Conservation (phyloP, 2,888 invertebrate genomes). For the Nomada fabriciana region DNA sequence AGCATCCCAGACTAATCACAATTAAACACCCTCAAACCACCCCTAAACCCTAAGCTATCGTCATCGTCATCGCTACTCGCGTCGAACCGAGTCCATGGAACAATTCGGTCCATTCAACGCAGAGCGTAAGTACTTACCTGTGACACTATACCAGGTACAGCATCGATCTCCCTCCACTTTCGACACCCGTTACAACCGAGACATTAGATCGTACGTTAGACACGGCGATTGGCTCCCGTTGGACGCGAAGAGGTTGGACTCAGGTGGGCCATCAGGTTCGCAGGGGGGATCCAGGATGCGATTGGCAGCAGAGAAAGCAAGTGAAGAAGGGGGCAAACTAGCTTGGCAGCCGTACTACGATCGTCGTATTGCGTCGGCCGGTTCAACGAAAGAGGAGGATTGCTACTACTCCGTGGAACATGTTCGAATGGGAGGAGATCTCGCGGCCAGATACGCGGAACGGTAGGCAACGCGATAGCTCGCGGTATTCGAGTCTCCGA, state of each 20-base stretch:
- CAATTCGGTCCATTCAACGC: not conserved
- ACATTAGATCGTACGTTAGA: slow-evolving; percentile 82
- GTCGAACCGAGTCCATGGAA: not conserved
- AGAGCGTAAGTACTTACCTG: slow-evolving; percentile 17
- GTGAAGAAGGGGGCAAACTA: slow-evolving; percentile 60
- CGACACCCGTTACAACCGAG: slow-evolving; percentile 73
- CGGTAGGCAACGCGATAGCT: slow-evolving; percentile 18
- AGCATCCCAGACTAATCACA: too few relatives aligned
- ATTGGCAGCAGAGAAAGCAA: slow-evolving; percentile 68
- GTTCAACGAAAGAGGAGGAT: slow-evolving; percentile 54
- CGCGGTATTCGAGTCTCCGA: not conserved
- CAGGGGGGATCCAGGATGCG: slow-evolving; percentile 73
- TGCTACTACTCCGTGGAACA: slow-evolving; percentile 30
- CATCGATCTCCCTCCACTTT: slow-evolving; percentile 68
- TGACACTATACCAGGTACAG: slow-evolving; percentile 16
- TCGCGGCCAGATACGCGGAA: slow-evolving; percentile 19
- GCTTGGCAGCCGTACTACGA: slow-evolving; percentile 46
- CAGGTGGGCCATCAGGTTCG: slow-evolving; percentile 77
- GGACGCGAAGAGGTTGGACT: slow-evolving; percentile 80
- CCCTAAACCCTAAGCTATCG: not conserved
- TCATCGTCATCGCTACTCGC: not conserved
- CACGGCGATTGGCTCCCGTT: slow-evolving; percentile 80
- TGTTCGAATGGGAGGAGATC: slow-evolving; percentile 34
- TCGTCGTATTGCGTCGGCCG: slow-evolving; percentile 48
- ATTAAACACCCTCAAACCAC: too few relatives aligned